These are phyloP conservation scores for Salvelinus namaycush DNA, from an alignment of 2,113 vertebrate species.

Conservation along the genomic window DNA sequence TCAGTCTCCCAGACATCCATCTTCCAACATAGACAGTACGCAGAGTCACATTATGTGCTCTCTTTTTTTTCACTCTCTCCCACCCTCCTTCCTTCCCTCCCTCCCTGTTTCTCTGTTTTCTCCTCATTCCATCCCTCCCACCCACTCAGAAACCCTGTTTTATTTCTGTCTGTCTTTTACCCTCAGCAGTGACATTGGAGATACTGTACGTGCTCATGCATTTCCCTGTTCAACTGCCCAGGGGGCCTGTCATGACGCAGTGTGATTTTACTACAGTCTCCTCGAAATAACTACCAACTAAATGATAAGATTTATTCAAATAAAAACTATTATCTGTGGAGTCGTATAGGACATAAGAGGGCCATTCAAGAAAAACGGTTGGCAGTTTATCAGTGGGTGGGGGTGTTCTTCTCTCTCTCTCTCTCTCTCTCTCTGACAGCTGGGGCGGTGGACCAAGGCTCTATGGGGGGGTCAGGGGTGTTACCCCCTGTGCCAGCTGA, in stretches of 20 bases:
- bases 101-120: not conserved
- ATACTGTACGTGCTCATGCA: not conserved
- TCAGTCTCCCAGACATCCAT: slow-evolving; percentile 46
- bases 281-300: not conserved
- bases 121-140: not conserved
- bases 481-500: slow-evolving; percentile 27
- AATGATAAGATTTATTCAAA: not conserved
- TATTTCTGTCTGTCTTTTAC: slow-evolving; percentile 1
- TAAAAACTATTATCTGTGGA: not conserved
- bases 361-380: not conserved
- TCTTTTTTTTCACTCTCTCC: not conserved
- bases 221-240: not conserved
- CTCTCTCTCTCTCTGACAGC: slow-evolving; percentile 30
- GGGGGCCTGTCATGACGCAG: not conserved
- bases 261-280: slow-evolving; percentile 23
- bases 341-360: not conserved
- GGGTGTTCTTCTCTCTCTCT: slow-evolving; percentile 7
- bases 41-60: not conserved
- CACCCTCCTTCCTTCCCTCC: not conserved
- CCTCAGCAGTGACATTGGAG: slow-evolving; percentile 11
- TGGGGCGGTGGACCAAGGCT: slow-evolving; percentile 33
- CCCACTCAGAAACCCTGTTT: not conserved
- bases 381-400: not conserved
- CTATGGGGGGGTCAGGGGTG: not conserved
- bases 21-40: slow-evolving; percentile 23